Evolutionary conservation across 2,888 invertebrate genomes (phyloP).

Genomic region (Callosobruchus maculatus): DNA sequence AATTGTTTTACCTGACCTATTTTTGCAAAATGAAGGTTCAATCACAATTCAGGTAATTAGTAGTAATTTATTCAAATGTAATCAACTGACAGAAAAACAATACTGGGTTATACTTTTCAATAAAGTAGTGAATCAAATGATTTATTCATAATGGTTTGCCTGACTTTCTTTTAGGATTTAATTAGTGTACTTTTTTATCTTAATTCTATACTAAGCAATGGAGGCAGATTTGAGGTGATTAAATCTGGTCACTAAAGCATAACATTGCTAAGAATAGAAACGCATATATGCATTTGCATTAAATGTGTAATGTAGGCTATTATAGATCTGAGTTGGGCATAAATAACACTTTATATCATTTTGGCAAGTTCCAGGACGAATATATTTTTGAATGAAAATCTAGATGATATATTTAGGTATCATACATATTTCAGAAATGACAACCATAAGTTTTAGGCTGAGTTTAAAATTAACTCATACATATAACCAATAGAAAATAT

Average conservation of each 20-base stretch:
- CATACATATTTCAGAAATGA: background rate
- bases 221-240: background rate
- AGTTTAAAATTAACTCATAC: no score
- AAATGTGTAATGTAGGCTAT: background rate
- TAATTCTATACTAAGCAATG: background rate
- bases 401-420: background rate
- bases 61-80: background rate
- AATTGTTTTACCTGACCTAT: background rate
- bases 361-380: background rate
- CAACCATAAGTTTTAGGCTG: no score
- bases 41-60: background rate
- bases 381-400: background rate
- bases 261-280: background rate
- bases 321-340: background rate
- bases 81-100: background rate
- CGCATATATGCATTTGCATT: background rate
- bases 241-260: background rate
- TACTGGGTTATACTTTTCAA: background rate
- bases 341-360: background rate
- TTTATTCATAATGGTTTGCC: background rate
- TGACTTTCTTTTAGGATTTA: background rate
- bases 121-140: background rate
- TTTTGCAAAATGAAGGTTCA: background rate
- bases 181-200: background rate
- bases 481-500: no score